Evolutionary conservation across 2,797 vertebrate genomes (phyloP), one percentile per base, ranked within the genome.

Genomic region (Jordanella pulchra): DNA sequence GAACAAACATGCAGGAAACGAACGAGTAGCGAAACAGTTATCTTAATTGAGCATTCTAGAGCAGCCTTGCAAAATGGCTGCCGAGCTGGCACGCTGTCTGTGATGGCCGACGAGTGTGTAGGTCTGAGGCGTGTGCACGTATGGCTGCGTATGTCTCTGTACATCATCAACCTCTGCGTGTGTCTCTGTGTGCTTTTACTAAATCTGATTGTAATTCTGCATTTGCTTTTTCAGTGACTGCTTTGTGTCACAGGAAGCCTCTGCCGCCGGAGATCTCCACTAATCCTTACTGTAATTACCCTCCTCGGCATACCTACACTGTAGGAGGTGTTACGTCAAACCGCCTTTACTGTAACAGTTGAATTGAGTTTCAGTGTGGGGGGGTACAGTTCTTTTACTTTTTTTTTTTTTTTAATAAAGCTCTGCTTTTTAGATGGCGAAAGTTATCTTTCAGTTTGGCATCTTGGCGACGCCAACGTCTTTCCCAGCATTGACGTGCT

Each of bases 11-110:
- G 76, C 5, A 67, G 74, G 67, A 76, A 76, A 76, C 11, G 66
- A 70, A 7, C 51, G 74, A 75, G 68, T 78, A 83, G 79, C 58
- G 81, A 77, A 77, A 87, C 89, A 89, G 91, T 93, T 86, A 85
- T 53, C 70, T 87, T 87, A 90, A 92, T 88, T 91, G 90, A 89
- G 89, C 86, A 88, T 91, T 90, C 85, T 86, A 83, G 87, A 87
- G 89, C 89, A 89, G 82, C 85, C 81, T 81, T 87, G 84, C 90
- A 93, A 93, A 93, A 93, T 93, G 92, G 92, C 92, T 89, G 92
- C 92, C 87, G 86, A 88, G 88, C 87, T 72, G 71, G 84, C 84
- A 87, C 71, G 53, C 84, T 76, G 86, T 87, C 89, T 92, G 91
- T 93, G 91, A 93, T 93, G 92, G 92, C 91, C 87, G 92, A 92